Conservation (phyloP, 2,888 invertebrate genomes). For the Heliconius aoede region DNA sequence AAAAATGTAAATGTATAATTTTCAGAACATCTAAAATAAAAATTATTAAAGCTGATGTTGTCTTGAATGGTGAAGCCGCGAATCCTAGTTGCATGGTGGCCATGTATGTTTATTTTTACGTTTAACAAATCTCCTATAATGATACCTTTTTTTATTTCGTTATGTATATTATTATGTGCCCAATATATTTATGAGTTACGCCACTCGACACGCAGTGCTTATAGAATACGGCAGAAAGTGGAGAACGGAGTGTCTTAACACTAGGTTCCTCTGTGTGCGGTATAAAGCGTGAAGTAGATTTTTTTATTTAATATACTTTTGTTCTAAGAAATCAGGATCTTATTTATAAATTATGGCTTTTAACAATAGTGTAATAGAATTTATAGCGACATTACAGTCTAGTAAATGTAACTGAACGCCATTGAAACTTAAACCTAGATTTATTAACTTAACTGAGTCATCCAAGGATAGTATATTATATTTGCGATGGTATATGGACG, state of each 20-base stretch:
- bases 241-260: too few relatives aligned
- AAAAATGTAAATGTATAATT: background rate
- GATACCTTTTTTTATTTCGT: background rate
- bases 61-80: too few relatives aligned
- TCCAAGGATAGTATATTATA: background rate
- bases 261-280: too few relatives aligned
- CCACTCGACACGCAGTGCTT: too few relatives aligned
- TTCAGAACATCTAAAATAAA: too few relatives aligned
- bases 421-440: conserved; percentile 14
- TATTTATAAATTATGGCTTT: background rate
- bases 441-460: background rate
- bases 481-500: background rate
- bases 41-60: too few relatives aligned
- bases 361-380: background rate
- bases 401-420: conserved; percentile 16
- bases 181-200: background rate
- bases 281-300: too few relatives aligned
- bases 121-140: background rate
- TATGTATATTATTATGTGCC: background rate
- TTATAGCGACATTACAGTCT: conserved; percentile 6
- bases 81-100: too few relatives aligned
- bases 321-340: background rate
- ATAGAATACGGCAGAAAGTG: too few relatives aligned
- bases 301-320: background rate
- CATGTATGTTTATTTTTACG: too few relatives aligned